Evolutionary conservation across 2,797 vertebrate genomes (phyloP).

Genomic region (Petrocephalus schoutedeni): DNA sequence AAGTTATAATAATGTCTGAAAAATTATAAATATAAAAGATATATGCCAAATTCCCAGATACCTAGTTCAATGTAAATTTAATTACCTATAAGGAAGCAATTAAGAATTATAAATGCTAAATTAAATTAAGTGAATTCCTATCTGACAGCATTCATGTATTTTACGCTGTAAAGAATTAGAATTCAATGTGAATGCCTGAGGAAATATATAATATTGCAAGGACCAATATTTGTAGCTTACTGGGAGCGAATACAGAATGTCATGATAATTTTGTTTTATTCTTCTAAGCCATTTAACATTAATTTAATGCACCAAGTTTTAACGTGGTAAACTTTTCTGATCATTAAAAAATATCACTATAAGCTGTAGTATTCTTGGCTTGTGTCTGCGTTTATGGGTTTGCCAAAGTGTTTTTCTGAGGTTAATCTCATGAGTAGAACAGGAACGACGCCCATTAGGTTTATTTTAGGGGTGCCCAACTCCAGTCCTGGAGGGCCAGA

Average conservation of each 20-base stretch:
- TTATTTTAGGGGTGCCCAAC: too few relatives aligned
- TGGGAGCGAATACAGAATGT: too few relatives aligned
- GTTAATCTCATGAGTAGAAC: neutral
- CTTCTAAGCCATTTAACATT: too few relatives aligned
- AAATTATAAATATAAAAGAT: neutral
- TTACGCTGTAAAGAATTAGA: too few relatives aligned
- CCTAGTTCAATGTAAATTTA: neutral
- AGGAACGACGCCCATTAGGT: neutral
- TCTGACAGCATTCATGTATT: neutral
- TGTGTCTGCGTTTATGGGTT: neutral
- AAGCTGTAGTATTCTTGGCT: neutral
- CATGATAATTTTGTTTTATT: too few relatives aligned
- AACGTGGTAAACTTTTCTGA: neutral
- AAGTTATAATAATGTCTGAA: neutral
- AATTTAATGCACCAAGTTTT: neutral
- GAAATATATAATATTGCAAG: too few relatives aligned
- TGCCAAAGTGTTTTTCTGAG: neutral
- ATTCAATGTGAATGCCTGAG: too few relatives aligned
- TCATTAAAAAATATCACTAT: neutral
- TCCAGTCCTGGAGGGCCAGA: too few relatives aligned
- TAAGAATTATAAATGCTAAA: neutral
- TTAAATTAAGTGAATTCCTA: neutral
- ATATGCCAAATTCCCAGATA: neutral
- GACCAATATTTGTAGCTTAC: too few relatives aligned
- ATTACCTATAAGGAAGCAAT: neutral